These are phyloP conservation scores for Agriotes lineatus DNA, from an alignment of 2,888 invertebrate genomes.

Conservation along the genomic window DNA sequence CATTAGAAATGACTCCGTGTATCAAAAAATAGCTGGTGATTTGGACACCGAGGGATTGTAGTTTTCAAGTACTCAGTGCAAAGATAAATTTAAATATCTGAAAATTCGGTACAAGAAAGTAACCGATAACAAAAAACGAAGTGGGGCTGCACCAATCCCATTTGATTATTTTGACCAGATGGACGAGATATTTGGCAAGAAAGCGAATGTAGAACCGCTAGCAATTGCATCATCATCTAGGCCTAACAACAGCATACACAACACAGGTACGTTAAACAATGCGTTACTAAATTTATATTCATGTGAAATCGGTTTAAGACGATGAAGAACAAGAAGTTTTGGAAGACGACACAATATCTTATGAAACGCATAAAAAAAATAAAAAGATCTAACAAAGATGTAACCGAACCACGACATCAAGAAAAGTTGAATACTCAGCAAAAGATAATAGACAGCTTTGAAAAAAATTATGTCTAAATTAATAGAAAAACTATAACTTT, in stretches of 20 bases:
- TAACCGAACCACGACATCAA: no score
- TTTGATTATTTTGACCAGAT: not conserved
- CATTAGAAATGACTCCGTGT: not conserved
- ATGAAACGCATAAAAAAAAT: no score
- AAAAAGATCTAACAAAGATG: no score
- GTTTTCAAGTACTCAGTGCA: not conserved
- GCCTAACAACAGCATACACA: not conserved
- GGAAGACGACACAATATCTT: no score
- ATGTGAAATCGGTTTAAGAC: no score
- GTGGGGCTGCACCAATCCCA: not conserved
- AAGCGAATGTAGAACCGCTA: not conserved
- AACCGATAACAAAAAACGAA: not conserved
- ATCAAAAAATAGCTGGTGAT: not conserved
- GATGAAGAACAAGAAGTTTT: no score
- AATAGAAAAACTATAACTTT: no score
- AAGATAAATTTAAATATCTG: not conserved
- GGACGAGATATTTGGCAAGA: not conserved
- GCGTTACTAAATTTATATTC: no score
- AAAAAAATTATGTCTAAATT: no score
- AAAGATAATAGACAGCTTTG: no score
- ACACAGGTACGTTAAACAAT: no score
- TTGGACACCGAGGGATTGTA: not conserved
- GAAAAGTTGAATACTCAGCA: no score
- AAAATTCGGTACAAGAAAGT: not conserved
- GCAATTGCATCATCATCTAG: not conserved